A percentile compares a stretch with the other conserved stretches of the same genome.
phyloP scores from a whole-genome alignment of 2,113 vertebrate species.

The Rousettus leschenaultii region DNA sequence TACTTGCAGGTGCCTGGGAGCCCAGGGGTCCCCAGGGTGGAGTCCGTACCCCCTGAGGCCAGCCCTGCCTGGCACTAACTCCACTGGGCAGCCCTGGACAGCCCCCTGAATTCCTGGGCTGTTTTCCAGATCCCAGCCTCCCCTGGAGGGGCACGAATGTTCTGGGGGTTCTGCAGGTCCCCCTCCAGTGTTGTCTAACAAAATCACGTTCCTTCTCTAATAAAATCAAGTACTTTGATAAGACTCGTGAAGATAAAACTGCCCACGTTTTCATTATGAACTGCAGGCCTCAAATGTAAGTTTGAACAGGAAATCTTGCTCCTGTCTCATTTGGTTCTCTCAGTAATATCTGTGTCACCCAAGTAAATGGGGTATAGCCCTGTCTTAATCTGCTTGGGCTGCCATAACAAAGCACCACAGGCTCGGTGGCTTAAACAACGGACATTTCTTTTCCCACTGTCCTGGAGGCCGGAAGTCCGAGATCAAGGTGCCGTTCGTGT shows the following conservation, averaged over 20 bases:
- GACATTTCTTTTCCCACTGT: neutral
- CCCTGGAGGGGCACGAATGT: neutral
- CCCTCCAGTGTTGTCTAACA: neutral
- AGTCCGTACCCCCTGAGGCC: neutral
- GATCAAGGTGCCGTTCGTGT: neutral
- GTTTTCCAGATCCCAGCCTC: neutral
- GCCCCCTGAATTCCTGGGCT: neutral
- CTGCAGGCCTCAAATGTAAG: neutral
- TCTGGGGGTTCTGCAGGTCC: neutral
- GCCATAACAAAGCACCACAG: too few relatives aligned
- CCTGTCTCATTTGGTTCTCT: neutral
- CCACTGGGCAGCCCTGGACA: neutral
- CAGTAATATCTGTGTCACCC: neutral
- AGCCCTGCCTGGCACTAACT: neutral
- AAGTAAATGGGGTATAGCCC: neutral
- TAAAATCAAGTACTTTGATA: neutral
- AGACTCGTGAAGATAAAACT: neutral
- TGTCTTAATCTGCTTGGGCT: rapidly evolving
- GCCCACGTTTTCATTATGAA: rapidly evolving
- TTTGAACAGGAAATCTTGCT: neutral
- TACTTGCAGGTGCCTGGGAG: neutral
- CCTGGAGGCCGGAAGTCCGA: neutral
- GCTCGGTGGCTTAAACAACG: neutral
- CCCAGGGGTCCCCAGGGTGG: neutral
- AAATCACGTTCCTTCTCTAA: neutral